A percentile compares a stretch with the other conserved stretches of the same genome.
These are phyloP conservation scores for Ochropleura plecta DNA, from an alignment of 2,888 invertebrate genomes.

Conservation along the genomic window DNA sequence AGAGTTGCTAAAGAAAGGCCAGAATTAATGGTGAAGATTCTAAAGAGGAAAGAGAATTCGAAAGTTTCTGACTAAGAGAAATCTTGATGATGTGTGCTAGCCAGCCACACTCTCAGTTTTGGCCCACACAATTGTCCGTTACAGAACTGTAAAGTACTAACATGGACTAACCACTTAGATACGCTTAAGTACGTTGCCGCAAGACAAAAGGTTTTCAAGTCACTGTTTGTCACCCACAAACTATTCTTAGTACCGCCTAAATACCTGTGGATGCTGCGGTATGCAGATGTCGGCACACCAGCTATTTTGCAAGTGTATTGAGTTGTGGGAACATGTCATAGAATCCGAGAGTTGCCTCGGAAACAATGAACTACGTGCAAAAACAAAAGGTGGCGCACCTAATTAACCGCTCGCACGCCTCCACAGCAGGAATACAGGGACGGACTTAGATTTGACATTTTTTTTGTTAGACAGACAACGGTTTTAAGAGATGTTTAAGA, in stretches of 20 bases:
- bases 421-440: slow-evolving; percentile 56
- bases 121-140: background rate
- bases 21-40: background rate
- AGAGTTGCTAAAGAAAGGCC: background rate
- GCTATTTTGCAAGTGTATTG: slow-evolving; percentile 82
- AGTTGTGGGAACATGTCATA: slow-evolving; percentile 85
- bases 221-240: slow-evolving; percentile 60
- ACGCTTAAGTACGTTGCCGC: slow-evolving; percentile 24
- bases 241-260: slow-evolving; percentile 69
- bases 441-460: slow-evolving; percentile 56
- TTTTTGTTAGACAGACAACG: background rate
- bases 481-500: background rate
- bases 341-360: slow-evolving; percentile 80
- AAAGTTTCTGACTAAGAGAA: background rate
- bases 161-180: slow-evolving; percentile 39
- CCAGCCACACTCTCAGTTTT: too few species aligned
- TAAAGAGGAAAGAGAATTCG: background rate
- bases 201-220: slow-evolving; percentile 59
- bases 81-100: too few species aligned
- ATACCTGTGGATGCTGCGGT: slow-evolving; percentile 69
- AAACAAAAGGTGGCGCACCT: slow-evolving; percentile 85
- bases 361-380: slow-evolving; percentile 83
- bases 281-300: slow-evolving; percentile 78
- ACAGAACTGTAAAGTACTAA: slow-evolving; percentile 13
- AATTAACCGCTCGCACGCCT: slow-evolving; percentile 83